Evolutionary conservation across 1,140 invertebrate species (phyloP).

Genomic region (Coptotermes formosanus): DNA sequence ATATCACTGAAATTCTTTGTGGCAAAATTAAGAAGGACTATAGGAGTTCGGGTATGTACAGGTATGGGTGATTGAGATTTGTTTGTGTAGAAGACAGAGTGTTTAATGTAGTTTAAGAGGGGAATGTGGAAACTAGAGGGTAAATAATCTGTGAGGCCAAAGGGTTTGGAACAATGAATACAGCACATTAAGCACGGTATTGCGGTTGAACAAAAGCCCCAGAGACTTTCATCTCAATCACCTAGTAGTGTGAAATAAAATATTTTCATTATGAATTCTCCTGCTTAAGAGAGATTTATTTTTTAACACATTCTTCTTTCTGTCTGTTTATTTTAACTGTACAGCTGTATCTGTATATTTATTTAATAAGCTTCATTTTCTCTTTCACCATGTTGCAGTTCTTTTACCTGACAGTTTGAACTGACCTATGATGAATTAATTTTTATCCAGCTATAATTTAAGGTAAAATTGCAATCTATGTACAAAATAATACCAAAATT

Average conservation of each 20-base stretch:
- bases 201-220: too few relatives aligned
- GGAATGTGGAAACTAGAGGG: too few relatives aligned
- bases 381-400: background rate
- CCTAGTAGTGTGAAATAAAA: background rate
- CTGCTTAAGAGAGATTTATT: background rate
- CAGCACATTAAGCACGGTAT: too few relatives aligned
- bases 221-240: too few relatives aligned
- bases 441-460: background rate
- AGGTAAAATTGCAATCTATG: background rate
- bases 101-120: too few relatives aligned
- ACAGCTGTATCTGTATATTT: background rate
- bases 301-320: background rate
- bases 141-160: too few relatives aligned
- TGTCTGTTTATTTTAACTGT: background rate
- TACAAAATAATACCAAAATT: slow-evolving; percentile 16
- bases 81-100: too few relatives aligned
- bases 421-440: background rate
- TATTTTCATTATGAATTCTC: background rate
- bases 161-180: too few relatives aligned
- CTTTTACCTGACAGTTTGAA: background rate
- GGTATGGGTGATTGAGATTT: too few relatives aligned
- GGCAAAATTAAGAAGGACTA: too few relatives aligned
- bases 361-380: background rate
- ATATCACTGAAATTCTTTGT: too few relatives aligned
- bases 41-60: too few relatives aligned